These are phyloP conservation scores for Margarornis squamiger DNA, from an alignment of 2,797 vertebrate species.

Conservation along the genomic window DNA sequence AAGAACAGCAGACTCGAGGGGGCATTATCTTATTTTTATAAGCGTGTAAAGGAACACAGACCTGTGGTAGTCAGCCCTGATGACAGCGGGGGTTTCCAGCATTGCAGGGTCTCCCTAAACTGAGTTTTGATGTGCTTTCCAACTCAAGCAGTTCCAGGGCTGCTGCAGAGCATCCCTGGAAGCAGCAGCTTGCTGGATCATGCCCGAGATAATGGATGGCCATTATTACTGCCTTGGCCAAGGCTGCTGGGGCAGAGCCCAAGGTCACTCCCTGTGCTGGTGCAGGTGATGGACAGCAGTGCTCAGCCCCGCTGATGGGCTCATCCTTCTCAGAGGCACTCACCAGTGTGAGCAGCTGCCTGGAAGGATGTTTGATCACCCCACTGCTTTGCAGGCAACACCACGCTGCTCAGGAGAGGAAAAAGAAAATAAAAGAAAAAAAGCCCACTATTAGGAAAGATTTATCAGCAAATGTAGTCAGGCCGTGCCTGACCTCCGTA, in stretches of 20 bases:
- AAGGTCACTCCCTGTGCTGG: background rate
- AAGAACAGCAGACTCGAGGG: background rate
- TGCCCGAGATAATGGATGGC: background rate
- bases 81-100: background rate
- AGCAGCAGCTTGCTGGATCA: background rate
- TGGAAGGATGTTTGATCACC: conserved; percentile 20
- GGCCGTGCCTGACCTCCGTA: background rate
- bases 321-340: conserved; percentile 38
- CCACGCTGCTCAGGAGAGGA: background rate
- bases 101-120: background rate
- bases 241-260: background rate
- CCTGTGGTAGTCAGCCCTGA: background rate
- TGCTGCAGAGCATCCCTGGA: background rate
- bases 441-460: background rate
- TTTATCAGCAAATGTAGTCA: background rate
- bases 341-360: conserved; percentile 42
- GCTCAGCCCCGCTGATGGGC: background rate
- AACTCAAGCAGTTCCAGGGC: background rate
- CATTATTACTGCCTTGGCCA: background rate
- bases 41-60: background rate
- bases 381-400: background rate
- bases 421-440: too few species aligned
- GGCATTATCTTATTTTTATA: background rate
- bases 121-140: background rate
- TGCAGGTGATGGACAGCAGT: conserved; percentile 15